These are phyloP conservation scores for Tangachromis dhanisi DNA, from an alignment of 2,113 vertebrate genomes.

Conservation along the genomic window DNA sequence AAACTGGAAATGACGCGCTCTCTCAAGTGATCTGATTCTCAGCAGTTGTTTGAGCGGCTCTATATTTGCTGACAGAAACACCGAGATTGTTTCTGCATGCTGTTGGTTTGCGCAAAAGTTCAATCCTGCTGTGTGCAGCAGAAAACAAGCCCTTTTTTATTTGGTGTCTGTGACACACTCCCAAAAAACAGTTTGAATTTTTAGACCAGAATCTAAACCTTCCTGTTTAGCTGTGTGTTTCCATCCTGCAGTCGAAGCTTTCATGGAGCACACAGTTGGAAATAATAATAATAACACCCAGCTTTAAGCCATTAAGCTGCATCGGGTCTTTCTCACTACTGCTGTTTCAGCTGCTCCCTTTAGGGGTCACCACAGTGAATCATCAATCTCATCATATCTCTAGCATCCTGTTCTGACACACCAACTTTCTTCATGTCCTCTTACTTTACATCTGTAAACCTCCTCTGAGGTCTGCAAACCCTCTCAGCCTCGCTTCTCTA, in stretches of 20 bases:
- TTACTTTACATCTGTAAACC: not conserved
- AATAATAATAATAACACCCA: constrained; percentile 36
- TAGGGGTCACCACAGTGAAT: not conserved
- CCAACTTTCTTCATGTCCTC: not conserved
- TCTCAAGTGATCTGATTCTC: constrained; percentile 23
- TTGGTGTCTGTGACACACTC: constrained; percentile 5
- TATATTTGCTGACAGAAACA: constrained; percentile 10
- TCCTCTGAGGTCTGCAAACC: not conserved
- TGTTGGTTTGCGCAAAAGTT: not conserved
- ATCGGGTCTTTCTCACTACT: not conserved
- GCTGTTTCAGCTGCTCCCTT: not conserved
- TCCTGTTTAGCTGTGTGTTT: constrained; percentile 48
- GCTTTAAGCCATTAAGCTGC: constrained; percentile 5
- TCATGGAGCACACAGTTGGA: constrained; percentile 7
- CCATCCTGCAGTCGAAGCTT: constrained; percentile 1
- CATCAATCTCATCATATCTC: not conserved
- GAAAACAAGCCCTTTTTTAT: not conserved
- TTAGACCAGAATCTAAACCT: constrained; percentile 12
- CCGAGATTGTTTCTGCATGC: not conserved
- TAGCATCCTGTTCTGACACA: not conserved
- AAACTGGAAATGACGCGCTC: constrained; percentile 46
- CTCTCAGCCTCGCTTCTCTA: not conserved
- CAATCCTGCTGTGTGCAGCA: not conserved
- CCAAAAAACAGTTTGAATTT: constrained; percentile 18
- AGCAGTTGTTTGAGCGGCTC: constrained; percentile 26